Conservation (phyloP, 2,113 vertebrate species). For the Typhlomys cinereus region DNA sequence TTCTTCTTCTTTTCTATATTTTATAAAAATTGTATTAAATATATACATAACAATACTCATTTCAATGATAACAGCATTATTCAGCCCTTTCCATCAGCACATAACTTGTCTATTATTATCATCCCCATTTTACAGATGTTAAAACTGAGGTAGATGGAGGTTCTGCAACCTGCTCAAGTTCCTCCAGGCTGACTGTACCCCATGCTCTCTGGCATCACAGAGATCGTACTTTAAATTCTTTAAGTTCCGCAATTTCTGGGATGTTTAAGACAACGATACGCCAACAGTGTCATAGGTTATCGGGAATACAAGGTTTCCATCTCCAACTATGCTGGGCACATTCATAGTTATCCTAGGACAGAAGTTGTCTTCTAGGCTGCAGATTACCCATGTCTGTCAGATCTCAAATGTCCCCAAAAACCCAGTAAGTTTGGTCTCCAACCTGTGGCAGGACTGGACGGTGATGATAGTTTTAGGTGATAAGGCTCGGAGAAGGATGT, state of each 20-base stretch:
- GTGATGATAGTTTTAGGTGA: not conserved
- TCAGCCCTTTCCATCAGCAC: not conserved
- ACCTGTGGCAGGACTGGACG: not conserved
- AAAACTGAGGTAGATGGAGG: not conserved
- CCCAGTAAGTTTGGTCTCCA: not conserved
- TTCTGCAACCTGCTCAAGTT: not conserved
- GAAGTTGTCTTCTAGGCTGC: not conserved
- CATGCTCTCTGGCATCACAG: not conserved
- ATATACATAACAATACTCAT: not conserved
- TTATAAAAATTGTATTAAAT: not conserved
- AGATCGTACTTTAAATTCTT: not conserved
- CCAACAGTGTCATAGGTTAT: not conserved
- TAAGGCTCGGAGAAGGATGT: not conserved
- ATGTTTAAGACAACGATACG: not conserved
- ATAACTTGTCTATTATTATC: not conserved
- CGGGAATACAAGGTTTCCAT: not conserved
- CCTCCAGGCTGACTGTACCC: not conserved
- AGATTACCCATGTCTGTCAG: not conserved
- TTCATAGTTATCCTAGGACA: not conserved
- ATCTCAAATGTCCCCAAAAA: not conserved
- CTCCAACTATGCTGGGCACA: not conserved
- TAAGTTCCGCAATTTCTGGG: not conserved
- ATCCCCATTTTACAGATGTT: not conserved
- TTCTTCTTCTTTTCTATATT: constrained; percentile 20
- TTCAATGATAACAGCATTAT: not conserved